Percentiles rank a stretch among this genome's conserved stretches.
Evolutionary conservation across 2,113 vertebrate genomes (phyloP).

Genomic region (Peucedramus taeniatus): DNA sequence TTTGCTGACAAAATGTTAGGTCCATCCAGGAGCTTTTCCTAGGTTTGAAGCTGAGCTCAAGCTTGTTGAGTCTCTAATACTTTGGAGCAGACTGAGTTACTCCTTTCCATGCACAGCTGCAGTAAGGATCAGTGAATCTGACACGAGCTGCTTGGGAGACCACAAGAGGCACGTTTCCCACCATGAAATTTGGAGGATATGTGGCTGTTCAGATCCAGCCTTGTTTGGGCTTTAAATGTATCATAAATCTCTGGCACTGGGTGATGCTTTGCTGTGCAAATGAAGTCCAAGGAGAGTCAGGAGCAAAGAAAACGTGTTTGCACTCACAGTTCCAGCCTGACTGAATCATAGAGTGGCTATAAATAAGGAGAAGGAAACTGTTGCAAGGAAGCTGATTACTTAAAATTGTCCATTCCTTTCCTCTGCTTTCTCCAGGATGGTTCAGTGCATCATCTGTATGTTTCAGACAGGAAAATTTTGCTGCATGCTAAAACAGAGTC

Average conservation of each 20-base stretch:
- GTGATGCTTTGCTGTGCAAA: conserved; percentile 39
- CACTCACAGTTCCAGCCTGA: conserved; percentile 30
- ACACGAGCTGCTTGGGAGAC: background rate
- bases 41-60: background rate
- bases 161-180: background rate
- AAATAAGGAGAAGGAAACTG: conserved; percentile 53
- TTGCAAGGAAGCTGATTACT: conserved; percentile 34
- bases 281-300: conserved; percentile 40
- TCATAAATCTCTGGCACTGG: conserved; percentile 32
- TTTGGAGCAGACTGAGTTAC: background rate
- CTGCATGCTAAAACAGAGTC: background rate
- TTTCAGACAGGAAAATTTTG: background rate
- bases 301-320: conserved; percentile 28
- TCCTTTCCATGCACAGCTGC: background rate
- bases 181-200: background rate
- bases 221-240: background rate
- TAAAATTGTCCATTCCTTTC: conserved; percentile 29
- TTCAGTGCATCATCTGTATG: conserved; percentile 7
- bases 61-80: background rate
- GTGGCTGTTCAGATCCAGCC: conserved; percentile 2
- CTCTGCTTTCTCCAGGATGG: conserved; percentile 3
- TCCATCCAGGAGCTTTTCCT: background rate
- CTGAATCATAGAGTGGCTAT: conserved; percentile 22
- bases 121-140: background rate
- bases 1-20: background rate